Conservation (phyloP, 2,113 vertebrate genomes). For the Cranoglanis bouderius region DNA sequence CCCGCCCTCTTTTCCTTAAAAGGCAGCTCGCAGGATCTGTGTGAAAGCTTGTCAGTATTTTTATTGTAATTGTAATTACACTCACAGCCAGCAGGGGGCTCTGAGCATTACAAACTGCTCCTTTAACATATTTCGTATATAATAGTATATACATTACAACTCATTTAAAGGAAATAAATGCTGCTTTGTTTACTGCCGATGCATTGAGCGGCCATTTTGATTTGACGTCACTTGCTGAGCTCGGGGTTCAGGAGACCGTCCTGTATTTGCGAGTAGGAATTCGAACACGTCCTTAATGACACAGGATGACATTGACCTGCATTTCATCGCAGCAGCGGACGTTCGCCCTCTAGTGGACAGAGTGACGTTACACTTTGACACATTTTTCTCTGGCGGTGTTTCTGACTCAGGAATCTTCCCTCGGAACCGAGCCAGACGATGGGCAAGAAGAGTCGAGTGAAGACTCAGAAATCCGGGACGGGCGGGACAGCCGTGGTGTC, state of each 20-base stretch:
- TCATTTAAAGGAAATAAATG: too few relatives aligned
- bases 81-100: not conserved
- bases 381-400: not conserved
- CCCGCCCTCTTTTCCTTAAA: not conserved
- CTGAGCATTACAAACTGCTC: not conserved
- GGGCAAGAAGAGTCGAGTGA: conserved; percentile 98
- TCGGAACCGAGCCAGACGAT: conserved; percentile 58
- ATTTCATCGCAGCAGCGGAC: not conserved
- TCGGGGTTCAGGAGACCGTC: too few relatives aligned
- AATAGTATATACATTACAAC: too few relatives aligned
- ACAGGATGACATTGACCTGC: not conserved
- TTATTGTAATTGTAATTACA: not conserved
- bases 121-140: not conserved
- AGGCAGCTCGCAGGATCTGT: not conserved
- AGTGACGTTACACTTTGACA: not conserved
- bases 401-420: conserved; percentile 17
- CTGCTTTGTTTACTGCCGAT: not conserved
- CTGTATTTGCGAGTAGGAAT: not conserved
- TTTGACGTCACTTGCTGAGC: not conserved
- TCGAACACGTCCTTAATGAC: not conserved
- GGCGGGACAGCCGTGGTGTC: conserved; percentile 82
- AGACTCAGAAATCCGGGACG: conserved; percentile 93
- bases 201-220: not conserved
- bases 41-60: not conserved
- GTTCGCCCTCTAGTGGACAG: not conserved